These are phyloP conservation scores for Myotis pilosus DNA, from an alignment of 2,797 vertebrate species.

Conservation along the genomic window DNA sequence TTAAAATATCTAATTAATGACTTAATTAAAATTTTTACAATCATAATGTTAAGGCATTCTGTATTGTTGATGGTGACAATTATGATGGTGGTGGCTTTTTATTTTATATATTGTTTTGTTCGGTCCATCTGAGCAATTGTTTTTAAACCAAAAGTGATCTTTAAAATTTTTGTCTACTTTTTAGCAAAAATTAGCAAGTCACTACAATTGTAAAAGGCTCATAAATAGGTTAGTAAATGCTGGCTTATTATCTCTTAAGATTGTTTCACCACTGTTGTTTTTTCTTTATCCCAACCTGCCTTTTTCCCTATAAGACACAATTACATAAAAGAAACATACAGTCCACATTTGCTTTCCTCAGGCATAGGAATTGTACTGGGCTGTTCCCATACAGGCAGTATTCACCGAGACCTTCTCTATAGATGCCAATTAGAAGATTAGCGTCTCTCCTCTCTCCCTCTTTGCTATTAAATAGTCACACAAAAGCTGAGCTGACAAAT, in stretches of 20 bases:
- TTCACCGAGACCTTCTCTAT: slow-evolving; percentile 82
- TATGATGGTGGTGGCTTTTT: background rate
- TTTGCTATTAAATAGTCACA: slow-evolving; percentile 88
- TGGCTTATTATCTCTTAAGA: slow-evolving; percentile 56
- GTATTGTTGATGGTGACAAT: background rate
- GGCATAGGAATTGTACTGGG: slow-evolving; percentile 84
- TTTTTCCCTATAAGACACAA: slow-evolving; percentile 14
- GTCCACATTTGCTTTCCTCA: slow-evolving; percentile 52
- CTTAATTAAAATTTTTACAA: background rate
- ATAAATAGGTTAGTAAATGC: slow-evolving; percentile 69
- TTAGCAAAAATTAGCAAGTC: slow-evolving; percentile 53
- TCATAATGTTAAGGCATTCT: background rate
- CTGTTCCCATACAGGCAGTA: slow-evolving; percentile 79
- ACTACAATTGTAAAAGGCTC: slow-evolving; percentile 72
- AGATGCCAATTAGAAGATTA: slow-evolving; percentile 89
- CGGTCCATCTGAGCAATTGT: background rate
- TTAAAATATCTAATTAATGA: background rate
- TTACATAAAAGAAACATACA: slow-evolving; percentile 67
- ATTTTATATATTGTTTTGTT: background rate
- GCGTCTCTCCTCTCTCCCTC: slow-evolving; percentile 82
- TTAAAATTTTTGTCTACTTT: slow-evolving; percentile 44
- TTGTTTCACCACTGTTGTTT: background rate
- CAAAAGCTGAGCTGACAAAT: slow-evolving; percentile 88
- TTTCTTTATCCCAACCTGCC: slow-evolving; percentile 63
- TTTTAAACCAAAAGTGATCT: slow-evolving; percentile 54